A percentile compares a stretch with the other conserved stretches of the same genome.
Conservation (phyloP, 2,888 invertebrate species). For the Agriotes lineatus region DNA sequence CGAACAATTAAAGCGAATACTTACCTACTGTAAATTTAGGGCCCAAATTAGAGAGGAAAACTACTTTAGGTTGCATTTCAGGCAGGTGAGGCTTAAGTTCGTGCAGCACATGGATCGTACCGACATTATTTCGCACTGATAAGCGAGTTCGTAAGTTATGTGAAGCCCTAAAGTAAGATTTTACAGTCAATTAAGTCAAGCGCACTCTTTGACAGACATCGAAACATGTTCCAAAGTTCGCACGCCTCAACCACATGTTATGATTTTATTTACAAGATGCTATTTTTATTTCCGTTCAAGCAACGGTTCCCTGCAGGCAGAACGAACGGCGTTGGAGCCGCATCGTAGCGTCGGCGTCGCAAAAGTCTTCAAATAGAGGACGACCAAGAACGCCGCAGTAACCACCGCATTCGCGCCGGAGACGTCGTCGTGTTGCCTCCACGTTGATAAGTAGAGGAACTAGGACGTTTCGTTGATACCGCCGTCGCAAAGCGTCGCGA, state of each 20-base stretch:
- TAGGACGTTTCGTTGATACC: slow-evolving; percentile 45
- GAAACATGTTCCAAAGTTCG: slow-evolving; percentile 24
- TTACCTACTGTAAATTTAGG: not conserved
- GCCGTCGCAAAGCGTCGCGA: slow-evolving; percentile 37
- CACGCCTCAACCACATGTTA: slow-evolving; percentile 39
- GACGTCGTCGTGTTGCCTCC: slow-evolving; percentile 35
- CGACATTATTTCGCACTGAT: not conserved
- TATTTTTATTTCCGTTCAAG: slow-evolving; percentile 16
- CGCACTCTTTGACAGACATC: slow-evolving; percentile 9
- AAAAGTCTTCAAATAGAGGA: not conserved
- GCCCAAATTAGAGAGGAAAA: not conserved
- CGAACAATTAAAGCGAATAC: too few species aligned
- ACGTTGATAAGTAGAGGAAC: slow-evolving; percentile 41
- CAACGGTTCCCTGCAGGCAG: not conserved
- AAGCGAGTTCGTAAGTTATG: not conserved
- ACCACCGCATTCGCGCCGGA: slow-evolving; percentile 28
- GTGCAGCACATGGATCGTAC: not conserved
- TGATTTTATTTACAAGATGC: slow-evolving; percentile 27
- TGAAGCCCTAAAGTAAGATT: not conserved
- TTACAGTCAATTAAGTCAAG: slow-evolving; percentile 13
- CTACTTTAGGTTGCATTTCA: not conserved
- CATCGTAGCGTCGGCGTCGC: not conserved
- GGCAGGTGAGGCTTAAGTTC: not conserved
- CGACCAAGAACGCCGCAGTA: not conserved
- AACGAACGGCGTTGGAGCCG: not conserved